phyloP scores from a whole-genome alignment of 2,113 vertebrate genomes.

The Sminthopsis crassicaudata region DNA sequence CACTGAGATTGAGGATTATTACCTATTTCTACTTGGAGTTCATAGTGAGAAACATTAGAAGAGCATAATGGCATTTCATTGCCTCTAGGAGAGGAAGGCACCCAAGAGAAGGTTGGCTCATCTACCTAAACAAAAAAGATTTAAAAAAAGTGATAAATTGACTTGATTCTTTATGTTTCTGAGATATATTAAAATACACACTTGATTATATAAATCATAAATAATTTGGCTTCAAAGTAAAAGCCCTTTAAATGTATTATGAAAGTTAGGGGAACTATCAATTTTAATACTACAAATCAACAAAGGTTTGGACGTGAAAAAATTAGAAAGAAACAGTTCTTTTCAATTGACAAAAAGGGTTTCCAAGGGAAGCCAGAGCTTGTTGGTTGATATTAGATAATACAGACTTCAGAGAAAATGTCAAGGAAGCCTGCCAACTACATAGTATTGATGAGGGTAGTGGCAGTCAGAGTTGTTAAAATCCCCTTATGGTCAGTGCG shows the following conservation, averaged over 20 bases:
- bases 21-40: constrained; percentile 96
- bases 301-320: background rate
- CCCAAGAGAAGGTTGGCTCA: constrained; percentile 85
- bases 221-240: background rate
- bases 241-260: background rate
- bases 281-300: background rate
- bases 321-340: background rate
- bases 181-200: constrained; percentile 1
- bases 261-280: background rate
- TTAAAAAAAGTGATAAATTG: background rate
- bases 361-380: background rate
- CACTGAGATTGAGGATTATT: constrained; percentile 64
- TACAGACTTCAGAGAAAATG: background rate
- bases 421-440: background rate
- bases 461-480: too few relatives aligned
- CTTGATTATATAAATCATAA: background rate
- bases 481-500: too few relatives aligned
- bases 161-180: background rate
- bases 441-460: too few relatives aligned
- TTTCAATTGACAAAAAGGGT: background rate
- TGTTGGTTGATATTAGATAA: background rate
- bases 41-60: constrained; percentile 91
- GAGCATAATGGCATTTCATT: constrained; percentile 88
- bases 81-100: constrained; percentile 81
- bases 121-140: constrained; percentile 84